Percentiles rank a stretch among this genome's conserved stretches.
Conservation (phyloP, 2,113 vertebrate genomes). For the Tichodroma muraria region DNA sequence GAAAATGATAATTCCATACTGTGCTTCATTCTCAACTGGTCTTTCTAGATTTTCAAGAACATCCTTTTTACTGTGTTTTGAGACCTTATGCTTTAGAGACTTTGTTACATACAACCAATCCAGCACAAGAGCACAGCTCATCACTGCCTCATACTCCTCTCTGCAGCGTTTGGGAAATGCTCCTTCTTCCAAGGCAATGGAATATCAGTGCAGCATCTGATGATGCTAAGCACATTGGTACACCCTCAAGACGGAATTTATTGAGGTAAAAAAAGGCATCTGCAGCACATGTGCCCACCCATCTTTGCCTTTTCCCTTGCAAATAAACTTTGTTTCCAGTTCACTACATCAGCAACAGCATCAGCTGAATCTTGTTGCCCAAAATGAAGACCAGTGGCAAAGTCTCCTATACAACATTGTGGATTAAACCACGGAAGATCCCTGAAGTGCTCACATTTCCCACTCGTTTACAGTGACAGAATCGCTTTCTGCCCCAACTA, state of each 20-base stretch:
- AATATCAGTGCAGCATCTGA: neutral
- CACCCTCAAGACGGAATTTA: neutral
- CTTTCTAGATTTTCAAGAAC: neutral
- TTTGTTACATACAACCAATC: neutral
- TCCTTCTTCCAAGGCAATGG: neutral
- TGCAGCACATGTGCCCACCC: neutral
- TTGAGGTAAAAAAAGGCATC: neutral
- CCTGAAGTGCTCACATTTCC: neutral
- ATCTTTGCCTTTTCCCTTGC: neutral
- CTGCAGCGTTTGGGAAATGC: neutral
- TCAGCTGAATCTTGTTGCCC: neutral
- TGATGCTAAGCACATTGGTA: neutral
- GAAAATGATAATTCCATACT: neutral
- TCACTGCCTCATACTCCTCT: neutral
- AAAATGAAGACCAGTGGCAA: neutral
- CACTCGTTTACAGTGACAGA: neutral
- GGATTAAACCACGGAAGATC: neutral
- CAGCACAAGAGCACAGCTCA: neutral
- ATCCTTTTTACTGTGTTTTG: neutral
- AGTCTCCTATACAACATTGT: accelerated
- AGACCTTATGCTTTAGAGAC: neutral
- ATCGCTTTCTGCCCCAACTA: neutral
- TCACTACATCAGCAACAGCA: neutral
- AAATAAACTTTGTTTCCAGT: neutral
- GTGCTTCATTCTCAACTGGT: neutral